Percentiles rank a stretch among this genome's conserved stretches.
Conservation (phyloP, 2,797 vertebrate species). For the Acanthurus leucopareius region DNA sequence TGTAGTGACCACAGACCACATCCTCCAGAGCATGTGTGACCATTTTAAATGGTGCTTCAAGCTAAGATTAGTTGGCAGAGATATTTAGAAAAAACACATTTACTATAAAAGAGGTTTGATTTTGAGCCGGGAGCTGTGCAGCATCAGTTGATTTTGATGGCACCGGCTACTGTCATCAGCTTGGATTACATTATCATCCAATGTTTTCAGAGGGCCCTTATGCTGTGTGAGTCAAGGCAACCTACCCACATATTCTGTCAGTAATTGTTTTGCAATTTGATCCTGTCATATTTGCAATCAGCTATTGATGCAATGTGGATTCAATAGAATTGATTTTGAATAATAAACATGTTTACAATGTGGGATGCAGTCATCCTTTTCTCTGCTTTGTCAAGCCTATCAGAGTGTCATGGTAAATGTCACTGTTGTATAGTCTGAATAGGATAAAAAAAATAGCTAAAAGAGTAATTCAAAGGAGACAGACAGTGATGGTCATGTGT, state of each 20-base stretch:
- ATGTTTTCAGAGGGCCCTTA: conserved; percentile 19
- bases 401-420: conserved; percentile 18
- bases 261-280: conserved; percentile 39
- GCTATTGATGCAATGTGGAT: conserved; percentile 25
- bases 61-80: conserved; percentile 46
- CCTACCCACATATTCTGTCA: conserved; percentile 25
- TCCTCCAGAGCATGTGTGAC: conserved; percentile 69
- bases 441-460: conserved; percentile 9
- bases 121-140: conserved; percentile 13
- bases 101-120: conserved; percentile 25
- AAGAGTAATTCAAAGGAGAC: conserved; percentile 19
- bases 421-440: conserved; percentile 14
- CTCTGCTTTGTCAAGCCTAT: conserved; percentile 12
- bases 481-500: not conserved
- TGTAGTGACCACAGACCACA: conserved; percentile 83
- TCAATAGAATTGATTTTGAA: conserved; percentile 32
- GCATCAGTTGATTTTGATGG: conserved; percentile 26
- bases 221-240: conserved; percentile 9
- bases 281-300: conserved; percentile 44
- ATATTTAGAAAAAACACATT: conserved; percentile 46
- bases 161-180: conserved; percentile 23
- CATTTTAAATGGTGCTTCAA: conserved; percentile 52
- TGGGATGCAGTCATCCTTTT: conserved; percentile 29
- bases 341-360: conserved; percentile 14
- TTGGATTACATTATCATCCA: conserved; percentile 31